Conservation (phyloP, 2,888 invertebrate species). For the Bhutanitis thaidina region DNA sequence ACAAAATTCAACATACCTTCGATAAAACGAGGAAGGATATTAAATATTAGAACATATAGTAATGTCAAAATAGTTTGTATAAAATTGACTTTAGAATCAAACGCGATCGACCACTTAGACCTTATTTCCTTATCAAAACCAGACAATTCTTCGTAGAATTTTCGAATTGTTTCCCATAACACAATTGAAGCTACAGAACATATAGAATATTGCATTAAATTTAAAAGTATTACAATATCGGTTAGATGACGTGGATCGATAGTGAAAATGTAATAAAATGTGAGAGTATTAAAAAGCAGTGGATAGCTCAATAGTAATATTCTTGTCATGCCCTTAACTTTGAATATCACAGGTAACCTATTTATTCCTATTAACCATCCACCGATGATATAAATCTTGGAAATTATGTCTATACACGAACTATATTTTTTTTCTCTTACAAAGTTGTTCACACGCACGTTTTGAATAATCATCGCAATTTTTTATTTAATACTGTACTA, state of each 20-base stretch:
- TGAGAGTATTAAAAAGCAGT: neutral
- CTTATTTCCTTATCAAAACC: conserved; percentile 25
- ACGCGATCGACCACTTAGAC: neutral
- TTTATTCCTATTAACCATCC: conserved; percentile 24
- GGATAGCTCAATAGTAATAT: conserved; percentile 9
- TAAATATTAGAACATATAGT: neutral
- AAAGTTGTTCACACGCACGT: conserved; percentile 21
- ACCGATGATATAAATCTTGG: conserved; percentile 22
- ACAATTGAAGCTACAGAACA: conserved; percentile 18
- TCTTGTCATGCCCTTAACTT: conserved; percentile 9
- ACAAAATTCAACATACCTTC: neutral
- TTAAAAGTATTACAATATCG: neutral
- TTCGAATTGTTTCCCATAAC: conserved; percentile 17
- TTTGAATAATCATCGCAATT: conserved; percentile 19
- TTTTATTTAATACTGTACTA: neutral
- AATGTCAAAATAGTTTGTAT: neutral
- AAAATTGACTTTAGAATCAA: conserved; percentile 1
- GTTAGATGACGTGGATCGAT: neutral
- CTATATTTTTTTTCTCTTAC: conserved; percentile 12
- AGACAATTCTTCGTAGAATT: conserved; percentile 25
- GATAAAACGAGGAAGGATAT: neutral
- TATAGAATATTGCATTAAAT: conserved; percentile 17
- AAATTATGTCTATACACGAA: conserved; percentile 18
- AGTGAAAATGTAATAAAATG: conserved; percentile 3
- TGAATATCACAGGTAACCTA: conserved; percentile 22